Evolutionary conservation across 2,888 invertebrate genomes (phyloP).

Genomic region (Seira ritae): DNA sequence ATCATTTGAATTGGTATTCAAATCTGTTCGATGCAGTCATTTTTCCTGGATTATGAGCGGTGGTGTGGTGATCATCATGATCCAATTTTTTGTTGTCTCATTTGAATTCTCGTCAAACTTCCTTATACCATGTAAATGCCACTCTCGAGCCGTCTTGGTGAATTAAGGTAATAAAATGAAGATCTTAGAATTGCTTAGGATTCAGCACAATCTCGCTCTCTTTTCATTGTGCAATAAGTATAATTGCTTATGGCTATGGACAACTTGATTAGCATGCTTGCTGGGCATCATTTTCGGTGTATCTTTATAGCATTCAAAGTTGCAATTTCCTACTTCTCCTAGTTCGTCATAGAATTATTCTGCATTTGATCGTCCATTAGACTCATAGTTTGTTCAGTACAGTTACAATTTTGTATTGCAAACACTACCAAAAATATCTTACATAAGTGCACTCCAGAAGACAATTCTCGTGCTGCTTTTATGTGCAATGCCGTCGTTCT

Average conservation of each 20-base stretch:
- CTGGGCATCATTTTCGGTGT: background rate
- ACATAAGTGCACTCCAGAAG: background rate
- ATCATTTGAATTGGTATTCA: too few relatives aligned
- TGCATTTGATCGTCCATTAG: background rate
- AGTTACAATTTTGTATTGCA: background rate
- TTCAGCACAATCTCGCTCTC: background rate
- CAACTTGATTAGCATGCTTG: slow-evolving; percentile 37
- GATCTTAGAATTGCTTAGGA: background rate
- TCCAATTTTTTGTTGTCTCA: slow-evolving; percentile 29
- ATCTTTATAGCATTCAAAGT: background rate
- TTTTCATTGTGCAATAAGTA: slow-evolving; percentile 1
- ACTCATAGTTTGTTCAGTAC: background rate
- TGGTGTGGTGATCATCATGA: background rate
- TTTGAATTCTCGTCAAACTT: slow-evolving; percentile 42
- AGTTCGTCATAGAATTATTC: background rate
- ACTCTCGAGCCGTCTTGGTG: background rate
- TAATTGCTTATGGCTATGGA: slow-evolving; percentile 46
- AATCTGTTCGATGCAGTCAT: too few relatives aligned
- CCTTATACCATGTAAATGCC: slow-evolving; percentile 26
- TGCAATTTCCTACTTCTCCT: slow-evolving; percentile 14
- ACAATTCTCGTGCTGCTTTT: background rate
- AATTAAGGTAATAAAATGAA: slow-evolving; percentile 12
- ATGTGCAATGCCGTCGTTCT: background rate
- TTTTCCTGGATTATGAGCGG: too few relatives aligned
- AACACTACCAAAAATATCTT: background rate